These are phyloP conservation scores for Corythoichthys haematopterus DNA, from an alignment of 2,113 vertebrate genomes.

Conservation along the genomic window DNA sequence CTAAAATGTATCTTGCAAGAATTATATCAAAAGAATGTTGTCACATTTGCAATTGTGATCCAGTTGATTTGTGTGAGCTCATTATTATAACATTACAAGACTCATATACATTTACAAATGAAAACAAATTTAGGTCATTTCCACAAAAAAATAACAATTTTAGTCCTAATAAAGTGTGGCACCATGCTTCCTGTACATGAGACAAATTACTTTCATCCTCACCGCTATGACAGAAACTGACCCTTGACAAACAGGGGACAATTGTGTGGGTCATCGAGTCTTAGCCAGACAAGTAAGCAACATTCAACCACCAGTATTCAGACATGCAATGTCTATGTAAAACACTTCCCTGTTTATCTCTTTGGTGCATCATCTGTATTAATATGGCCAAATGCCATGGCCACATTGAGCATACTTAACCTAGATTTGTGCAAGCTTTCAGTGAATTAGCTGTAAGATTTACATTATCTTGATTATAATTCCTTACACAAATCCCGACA, in stretches of 20 bases:
- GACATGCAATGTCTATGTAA: conserved; percentile 55
- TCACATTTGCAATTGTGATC: background rate
- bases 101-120: too few relatives aligned
- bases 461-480: too few relatives aligned
- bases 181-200: conserved; percentile 8
- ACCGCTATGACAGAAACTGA: conserved; percentile 26
- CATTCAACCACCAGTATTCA: conserved; percentile 37
- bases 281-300: conserved; percentile 52
- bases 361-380: background rate
- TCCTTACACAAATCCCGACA: too few relatives aligned
- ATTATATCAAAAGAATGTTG: background rate
- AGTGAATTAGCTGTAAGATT: too few relatives aligned
- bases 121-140: background rate
- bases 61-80: background rate
- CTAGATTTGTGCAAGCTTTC: conserved; percentile 1
- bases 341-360: conserved; percentile 37
- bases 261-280: conserved; percentile 51
- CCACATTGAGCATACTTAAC: background rate
- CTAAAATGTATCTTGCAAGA: background rate
- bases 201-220: conserved; percentile 26
- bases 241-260: conserved; percentile 40
- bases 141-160: too few relatives aligned
- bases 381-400: background rate
- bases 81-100: background rate
- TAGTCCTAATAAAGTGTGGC: too few relatives aligned